Evolutionary conservation across 2,113 vertebrate species (phyloP).

Genomic region (Redunca redunca): DNA sequence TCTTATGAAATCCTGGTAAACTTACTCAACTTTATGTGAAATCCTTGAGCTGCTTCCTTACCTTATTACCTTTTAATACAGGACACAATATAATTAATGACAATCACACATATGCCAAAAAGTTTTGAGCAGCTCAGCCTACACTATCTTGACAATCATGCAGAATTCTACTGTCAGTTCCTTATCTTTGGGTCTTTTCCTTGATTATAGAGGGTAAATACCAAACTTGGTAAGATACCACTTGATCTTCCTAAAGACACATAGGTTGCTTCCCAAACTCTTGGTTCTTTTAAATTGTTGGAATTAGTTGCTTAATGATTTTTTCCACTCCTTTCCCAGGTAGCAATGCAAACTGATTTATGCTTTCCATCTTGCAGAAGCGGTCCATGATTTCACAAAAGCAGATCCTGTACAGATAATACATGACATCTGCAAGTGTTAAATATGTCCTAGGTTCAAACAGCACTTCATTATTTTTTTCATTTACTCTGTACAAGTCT

Average conservation of each 20-base stretch:
- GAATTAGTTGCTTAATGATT: constrained; percentile 11
- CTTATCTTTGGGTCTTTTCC: neutral
- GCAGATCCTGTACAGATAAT: neutral
- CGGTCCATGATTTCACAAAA: neutral
- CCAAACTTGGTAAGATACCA: neutral
- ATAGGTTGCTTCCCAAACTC: neutral
- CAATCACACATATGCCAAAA: neutral
- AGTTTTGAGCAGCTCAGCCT: neutral
- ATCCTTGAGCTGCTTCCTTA: neutral
- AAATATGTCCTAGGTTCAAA: neutral
- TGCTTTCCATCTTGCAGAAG: neutral
- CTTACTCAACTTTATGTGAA: neutral
- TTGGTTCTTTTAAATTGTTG: constrained; percentile 25
- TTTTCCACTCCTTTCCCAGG: neutral
- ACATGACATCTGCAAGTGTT: neutral
- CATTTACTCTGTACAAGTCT: neutral
- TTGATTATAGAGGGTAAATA: neutral
- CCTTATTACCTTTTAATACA: neutral
- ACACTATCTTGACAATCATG: neutral
- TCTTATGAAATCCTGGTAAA: neutral
- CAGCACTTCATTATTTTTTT: neutral
- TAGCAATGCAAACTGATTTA: neutral
- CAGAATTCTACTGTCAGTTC: neutral
- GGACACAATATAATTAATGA: neutral
- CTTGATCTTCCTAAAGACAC: neutral